Base-by-base conservation (phyloP, 2,113 vertebrate species). In the Ictidomys tridecemlineatus region DNA sequence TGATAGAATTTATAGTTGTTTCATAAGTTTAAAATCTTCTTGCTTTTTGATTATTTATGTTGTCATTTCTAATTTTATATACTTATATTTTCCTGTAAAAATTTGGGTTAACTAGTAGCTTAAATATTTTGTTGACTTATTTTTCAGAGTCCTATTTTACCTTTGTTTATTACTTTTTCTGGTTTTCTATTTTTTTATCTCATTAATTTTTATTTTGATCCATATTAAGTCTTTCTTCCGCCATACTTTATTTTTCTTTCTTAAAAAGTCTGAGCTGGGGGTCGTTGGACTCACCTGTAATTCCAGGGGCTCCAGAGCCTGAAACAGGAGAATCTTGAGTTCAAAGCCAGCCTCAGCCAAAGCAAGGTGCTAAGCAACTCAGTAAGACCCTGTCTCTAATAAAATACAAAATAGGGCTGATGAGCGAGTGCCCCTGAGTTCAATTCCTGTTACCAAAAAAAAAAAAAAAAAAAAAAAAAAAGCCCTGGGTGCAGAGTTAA, bases 91-190 rank as follows among this genome's bases (percentile, higher is more conserved):
- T 24, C 34, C 34, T 70, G 4, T 51, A 80, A 86, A 86, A 72
- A 51, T 7, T 37, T 92, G 8, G 26, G 17, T 74, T 92, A 73
- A 13, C 37, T 56, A 93, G 12, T 61, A 11, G 9, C 80, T 80
- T 94, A 76, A 93, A 83, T 28, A 73, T 63, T 63, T 28, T 74
- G 26, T 88, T 73, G 7, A 91, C 82, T 86, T 72, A 58, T 63
- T 93, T 92, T 42, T 5, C 45, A n/a, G 28, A 51, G 1, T 2
- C 42, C 72, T 42, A 74, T 79, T 88, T 85, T 70, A 80, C 28
- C 12, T 85, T 51, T 85, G 48, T 76, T 67, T 72, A 65, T 84
- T 63, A 58, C 48, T 48, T 86, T 34, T 79, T 13, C 18, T 58
- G 16, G 20, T 78, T 87, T 88, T 79, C 5, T 86, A 24, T 58